Base-by-base conservation (phyloP, 2,113 vertebrate species). In the Atrichornis clamosus region DNA sequence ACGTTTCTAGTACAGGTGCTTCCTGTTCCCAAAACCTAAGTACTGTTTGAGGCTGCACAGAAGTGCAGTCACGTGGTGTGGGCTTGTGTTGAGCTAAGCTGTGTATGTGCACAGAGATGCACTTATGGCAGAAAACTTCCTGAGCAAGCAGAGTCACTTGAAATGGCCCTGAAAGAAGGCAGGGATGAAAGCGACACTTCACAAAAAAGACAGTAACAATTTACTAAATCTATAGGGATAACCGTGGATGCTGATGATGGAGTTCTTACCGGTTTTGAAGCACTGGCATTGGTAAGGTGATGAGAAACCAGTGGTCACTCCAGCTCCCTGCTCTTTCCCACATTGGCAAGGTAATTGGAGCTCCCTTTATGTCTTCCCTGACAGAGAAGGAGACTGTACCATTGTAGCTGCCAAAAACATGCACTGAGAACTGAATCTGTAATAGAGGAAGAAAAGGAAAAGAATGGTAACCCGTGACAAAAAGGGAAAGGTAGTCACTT, bases 341-440 rank as follows among this genome's bases (percentile, higher is more conserved):
- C 41, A 98, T 53, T 49, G 98, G 94, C 21, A 92, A 79, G 14
- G 89, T 52, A 4, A 53, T 13, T 46, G 26, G 53, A 27, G 47
- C 32, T 23, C 93, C 97, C 30, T 93, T 94, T 22, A 94, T 97
- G 58, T 98, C 98, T 84, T 98, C 98, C 33, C 52, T 88, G 73
- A 98, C 87, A 37, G 97, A 97, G 87, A 99, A 97, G 72, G 97
- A 94, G 84, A 99, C 44, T 2, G 98, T 98, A n/a, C 98, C 98
- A 55, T 98, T 99, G 93, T 98, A 98, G 86, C 75, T 84, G 27
- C 99, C 98, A 84, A 97, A 98, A 39, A 99, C 59, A 81, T 98
- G 98, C 49, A 98, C 93, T 60, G 98, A 98, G 89, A 99, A 98
- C 64, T 96, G 98, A 91, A 99, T 93, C 99, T 99, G 82, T 62